Evolutionary conservation across 1,140 invertebrate species (phyloP).

Genomic region (Trichomalopsis sarcophagae): DNA sequence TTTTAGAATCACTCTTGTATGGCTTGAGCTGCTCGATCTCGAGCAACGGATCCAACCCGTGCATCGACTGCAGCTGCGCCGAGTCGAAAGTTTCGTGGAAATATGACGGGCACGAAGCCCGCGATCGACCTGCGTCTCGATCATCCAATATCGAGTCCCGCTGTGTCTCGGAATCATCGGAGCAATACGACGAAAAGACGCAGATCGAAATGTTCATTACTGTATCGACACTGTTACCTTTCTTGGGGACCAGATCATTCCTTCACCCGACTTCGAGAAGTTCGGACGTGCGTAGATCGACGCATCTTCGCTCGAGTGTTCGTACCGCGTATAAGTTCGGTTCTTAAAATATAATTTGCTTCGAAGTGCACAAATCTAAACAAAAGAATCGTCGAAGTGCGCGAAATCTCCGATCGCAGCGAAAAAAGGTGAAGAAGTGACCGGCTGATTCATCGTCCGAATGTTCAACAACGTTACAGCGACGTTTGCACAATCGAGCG

Average conservation of each 20-base stretch:
- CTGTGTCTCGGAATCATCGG: not conserved
- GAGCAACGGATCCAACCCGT: not conserved
- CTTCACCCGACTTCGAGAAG: not conserved
- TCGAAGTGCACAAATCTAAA: too few relatives aligned
- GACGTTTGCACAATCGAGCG: constrained; percentile 25
- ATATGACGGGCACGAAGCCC: not conserved
- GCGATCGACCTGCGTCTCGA: not conserved
- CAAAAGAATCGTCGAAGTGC: too few relatives aligned
- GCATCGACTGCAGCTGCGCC: not conserved
- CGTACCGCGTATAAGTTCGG: not conserved
- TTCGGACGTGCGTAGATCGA: not conserved
- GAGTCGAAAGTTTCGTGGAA: constrained; percentile 1
- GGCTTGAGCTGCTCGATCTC: not conserved
- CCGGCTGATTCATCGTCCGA: not conserved
- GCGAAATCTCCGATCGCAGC: not conserved
- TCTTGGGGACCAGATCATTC: not conserved
- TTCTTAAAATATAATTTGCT: not conserved
- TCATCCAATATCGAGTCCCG: not conserved
- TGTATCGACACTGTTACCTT: not conserved
- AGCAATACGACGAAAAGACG: not conserved
- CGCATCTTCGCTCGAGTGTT: not conserved
- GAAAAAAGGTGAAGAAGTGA: not conserved
- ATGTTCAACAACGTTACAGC: constrained; percentile 14
- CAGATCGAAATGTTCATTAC: not conserved
- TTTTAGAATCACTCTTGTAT: too few relatives aligned